Conservation (phyloP, 2,888 invertebrate species). For the Danaus chrysippus region DNA sequence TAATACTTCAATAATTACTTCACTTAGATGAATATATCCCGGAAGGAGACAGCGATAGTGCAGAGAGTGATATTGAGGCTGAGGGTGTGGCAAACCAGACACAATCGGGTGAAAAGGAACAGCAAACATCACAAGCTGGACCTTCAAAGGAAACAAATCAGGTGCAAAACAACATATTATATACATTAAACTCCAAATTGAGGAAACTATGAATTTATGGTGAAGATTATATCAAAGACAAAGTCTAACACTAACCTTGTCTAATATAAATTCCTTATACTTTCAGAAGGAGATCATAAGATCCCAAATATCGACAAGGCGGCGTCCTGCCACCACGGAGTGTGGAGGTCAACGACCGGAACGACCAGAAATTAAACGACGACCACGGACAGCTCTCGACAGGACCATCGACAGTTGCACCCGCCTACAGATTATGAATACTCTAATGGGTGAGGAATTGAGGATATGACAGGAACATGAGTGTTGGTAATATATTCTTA, state of each 20-base stretch:
- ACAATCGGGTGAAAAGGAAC: conserved; percentile 18
- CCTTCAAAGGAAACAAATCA: conserved; percentile 36
- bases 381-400: conserved; percentile 58
- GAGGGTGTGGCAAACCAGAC: conserved; percentile 32
- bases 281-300: background rate
- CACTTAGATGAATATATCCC: conserved; percentile 20
- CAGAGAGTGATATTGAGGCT: conserved; percentile 44
- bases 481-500: background rate
- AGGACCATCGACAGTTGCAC: conserved; percentile 45
- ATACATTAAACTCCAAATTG: no score
- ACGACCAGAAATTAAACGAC: conserved; percentile 40
- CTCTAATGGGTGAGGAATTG: conserved; percentile 57
- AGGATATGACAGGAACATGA: background rate
- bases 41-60: conserved; percentile 44
- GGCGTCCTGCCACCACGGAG: conserved; percentile 65
- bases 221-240: no score
- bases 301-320: conserved; percentile 11
- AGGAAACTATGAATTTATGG: no score
- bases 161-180: no score
- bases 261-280: background rate
- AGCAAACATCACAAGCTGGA: conserved; percentile 40
- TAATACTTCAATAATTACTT: background rate
- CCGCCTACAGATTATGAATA: conserved; percentile 61
- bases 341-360: conserved; percentile 51
- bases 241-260: conserved; percentile 9